Percentiles rank a stretch among this genome's conserved stretches.
These are phyloP conservation scores for Nomada fucata DNA, from an alignment of 2,888 invertebrate genomes.

Conservation along the genomic window DNA sequence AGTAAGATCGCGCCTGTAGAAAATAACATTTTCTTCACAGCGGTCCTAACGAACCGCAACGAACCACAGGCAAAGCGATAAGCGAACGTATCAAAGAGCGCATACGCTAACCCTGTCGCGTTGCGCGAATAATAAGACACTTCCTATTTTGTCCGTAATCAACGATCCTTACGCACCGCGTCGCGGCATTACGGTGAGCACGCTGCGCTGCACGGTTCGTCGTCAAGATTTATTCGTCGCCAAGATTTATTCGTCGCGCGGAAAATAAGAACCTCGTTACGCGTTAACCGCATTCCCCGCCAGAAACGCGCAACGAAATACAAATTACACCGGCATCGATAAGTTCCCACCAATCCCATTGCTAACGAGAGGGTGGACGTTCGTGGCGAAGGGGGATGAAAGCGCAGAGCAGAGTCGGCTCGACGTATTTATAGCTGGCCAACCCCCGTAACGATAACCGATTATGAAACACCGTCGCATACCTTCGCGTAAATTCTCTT, in stretches of 20 bases:
- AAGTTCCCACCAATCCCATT: not conserved
- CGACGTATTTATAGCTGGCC: slow-evolving; percentile 14
- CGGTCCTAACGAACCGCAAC: not conserved
- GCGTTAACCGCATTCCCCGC: no score
- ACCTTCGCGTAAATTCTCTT: slow-evolving; percentile 22
- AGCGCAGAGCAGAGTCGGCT: not conserved
- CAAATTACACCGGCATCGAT: not conserved
- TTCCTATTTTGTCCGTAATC: not conserved
- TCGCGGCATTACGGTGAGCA: not conserved
- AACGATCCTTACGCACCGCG: not conserved
- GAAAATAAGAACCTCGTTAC: no score
- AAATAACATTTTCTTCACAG: not conserved
- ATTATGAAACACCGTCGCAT: slow-evolving; percentile 18
- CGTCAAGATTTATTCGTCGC: no score
- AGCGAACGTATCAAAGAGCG: not conserved
- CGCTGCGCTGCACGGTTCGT: no score
- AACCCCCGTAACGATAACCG: not conserved
- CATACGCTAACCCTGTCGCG: not conserved
- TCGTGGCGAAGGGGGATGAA: not conserved
- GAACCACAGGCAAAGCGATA: not conserved
- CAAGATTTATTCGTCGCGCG: no score
- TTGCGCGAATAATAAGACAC: not conserved
- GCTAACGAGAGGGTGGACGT: not conserved
- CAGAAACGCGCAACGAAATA: not conserved
- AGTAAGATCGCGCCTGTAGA: not conserved